Conservation (phyloP, 2,797 vertebrate species). For the Gymnoscopelus braueri region DNA sequence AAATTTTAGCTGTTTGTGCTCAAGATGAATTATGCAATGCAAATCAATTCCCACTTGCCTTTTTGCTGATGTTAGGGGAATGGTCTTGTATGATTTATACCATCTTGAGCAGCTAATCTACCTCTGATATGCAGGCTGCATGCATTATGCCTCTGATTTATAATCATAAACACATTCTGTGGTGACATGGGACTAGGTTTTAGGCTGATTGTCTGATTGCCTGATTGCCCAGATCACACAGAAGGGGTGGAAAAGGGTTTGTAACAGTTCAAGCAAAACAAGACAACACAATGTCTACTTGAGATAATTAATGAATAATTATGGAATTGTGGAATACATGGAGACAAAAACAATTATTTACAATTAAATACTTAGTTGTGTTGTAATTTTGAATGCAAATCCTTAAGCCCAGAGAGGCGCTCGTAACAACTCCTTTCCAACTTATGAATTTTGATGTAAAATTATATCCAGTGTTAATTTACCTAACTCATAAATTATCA, state of each 20-base stretch:
- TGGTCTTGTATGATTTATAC: constrained; percentile 53
- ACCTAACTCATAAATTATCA: too few species aligned
- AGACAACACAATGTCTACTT: constrained; percentile 28
- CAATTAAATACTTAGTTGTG: constrained; percentile 29
- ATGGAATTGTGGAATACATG: constrained; percentile 25
- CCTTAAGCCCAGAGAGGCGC: constrained; percentile 21
- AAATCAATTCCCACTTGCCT: constrained; percentile 44
- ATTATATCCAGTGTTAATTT: neutral
- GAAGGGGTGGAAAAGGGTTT: constrained; percentile 6
- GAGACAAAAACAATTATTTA: constrained; percentile 17
- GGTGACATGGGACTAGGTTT: constrained; percentile 15
- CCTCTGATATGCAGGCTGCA: constrained; percentile 26
- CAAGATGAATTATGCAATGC: constrained; percentile 39
- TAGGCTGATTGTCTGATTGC: neutral
- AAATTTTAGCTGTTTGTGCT: constrained; percentile 28
- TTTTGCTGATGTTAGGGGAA: constrained; percentile 47
- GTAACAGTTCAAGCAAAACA: constrained; percentile 14
- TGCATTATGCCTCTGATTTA: constrained; percentile 33
- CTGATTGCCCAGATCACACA: constrained; percentile 2
- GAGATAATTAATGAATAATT: constrained; percentile 40
- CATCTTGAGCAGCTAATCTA: constrained; percentile 28
- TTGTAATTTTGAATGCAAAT: constrained; percentile 33
- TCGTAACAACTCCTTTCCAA: constrained; percentile 16
- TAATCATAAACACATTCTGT: constrained; percentile 17
- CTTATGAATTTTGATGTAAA: constrained; percentile 22